Evolutionary conservation across 2,797 vertebrate species (phyloP).

Genomic region (Crenichthys baileyi): DNA sequence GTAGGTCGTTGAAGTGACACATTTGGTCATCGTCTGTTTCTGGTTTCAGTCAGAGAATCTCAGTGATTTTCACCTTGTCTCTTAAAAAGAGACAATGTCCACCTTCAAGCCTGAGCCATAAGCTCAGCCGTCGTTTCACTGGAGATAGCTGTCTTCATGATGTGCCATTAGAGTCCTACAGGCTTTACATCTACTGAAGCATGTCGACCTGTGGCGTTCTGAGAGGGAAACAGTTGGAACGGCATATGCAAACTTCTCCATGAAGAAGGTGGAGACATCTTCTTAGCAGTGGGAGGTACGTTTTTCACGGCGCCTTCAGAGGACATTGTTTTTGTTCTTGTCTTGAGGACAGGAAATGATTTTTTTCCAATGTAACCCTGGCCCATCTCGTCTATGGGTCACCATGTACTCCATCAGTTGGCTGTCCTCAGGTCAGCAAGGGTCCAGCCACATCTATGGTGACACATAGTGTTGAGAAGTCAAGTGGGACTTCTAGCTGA

Average conservation of each 20-base stretch:
- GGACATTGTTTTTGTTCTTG: conserved; percentile 10
- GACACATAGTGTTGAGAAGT: conserved; percentile 54
- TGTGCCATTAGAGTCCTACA: conserved; percentile 55
- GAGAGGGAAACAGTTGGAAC: conserved; percentile 81
- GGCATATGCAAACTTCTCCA: conserved; percentile 89
- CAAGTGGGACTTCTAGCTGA: neutral
- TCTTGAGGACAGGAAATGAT: conserved; percentile 30
- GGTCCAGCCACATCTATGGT: conserved; percentile 13
- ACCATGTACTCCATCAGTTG: conserved; percentile 75
- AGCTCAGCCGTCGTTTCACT: conserved; percentile 1
- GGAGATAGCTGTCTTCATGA: conserved; percentile 28
- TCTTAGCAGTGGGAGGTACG: conserved; percentile 18
- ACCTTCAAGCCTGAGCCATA: conserved; percentile 15
- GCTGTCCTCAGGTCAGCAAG: conserved; percentile 28
- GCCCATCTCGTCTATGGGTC: conserved; percentile 47
- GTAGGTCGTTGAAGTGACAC: conserved; percentile 33
- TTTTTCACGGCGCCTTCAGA: conserved; percentile 57
- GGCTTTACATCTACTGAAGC: conserved; percentile 59
- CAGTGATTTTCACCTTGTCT: conserved; percentile 15
- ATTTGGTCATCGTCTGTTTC: neutral
- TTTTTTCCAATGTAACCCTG: conserved; percentile 31
- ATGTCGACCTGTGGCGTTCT: conserved; percentile 35
- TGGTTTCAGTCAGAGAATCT: neutral
- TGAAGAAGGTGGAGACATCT: conserved; percentile 48
- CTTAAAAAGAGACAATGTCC: conserved; percentile 8